A percentile compares a stretch with the other conserved stretches of the same genome.
phyloP scores from a whole-genome alignment of 2,888 invertebrate genomes.

The Hirtodrosophila alboralis region DNA sequence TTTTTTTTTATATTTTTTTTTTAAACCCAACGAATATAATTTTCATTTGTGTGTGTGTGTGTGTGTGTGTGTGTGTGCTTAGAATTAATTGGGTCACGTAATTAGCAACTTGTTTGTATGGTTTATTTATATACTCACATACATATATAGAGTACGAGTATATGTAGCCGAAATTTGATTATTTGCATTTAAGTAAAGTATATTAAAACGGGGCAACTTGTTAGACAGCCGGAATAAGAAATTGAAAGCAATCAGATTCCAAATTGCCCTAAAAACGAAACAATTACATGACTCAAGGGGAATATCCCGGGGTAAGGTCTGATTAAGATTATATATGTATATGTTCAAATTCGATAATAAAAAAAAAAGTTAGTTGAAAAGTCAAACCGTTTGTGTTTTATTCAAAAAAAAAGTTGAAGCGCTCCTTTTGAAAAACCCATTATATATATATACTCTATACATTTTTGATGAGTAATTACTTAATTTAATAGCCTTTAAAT shows the following conservation, averaged over 20 bases:
- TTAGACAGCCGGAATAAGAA: conserved; percentile 20
- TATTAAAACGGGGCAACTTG: conserved; percentile 22
- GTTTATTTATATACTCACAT: conserved; percentile 31
- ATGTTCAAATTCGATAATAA: too few species aligned
- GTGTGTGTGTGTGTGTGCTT: conserved; percentile 48
- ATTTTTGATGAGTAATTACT: too few species aligned
- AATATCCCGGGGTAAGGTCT: too few species aligned
- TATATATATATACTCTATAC: too few species aligned
- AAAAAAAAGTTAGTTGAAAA: too few species aligned
- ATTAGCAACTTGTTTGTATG: conserved; percentile 59
- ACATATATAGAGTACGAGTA: too few species aligned
- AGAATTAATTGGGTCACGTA: conserved; percentile 74
- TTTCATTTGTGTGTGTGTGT: conserved; percentile 26
- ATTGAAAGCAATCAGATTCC: conserved; percentile 26
- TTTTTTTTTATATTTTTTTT: conserved; percentile 7
- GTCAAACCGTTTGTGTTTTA: too few species aligned
- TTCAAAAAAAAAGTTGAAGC: too few species aligned
- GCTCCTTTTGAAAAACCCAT: too few species aligned
- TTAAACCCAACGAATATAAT: conserved; percentile 51
- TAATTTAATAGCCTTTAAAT: too few species aligned
- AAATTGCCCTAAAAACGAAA: conserved; percentile 28
- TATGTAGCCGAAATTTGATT: conserved; percentile 48
- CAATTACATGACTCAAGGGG: conserved; percentile 34
- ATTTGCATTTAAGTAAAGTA: conserved; percentile 46
- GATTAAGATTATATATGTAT: too few species aligned